Conservation (phyloP, 2,888 invertebrate genomes). For the Camptogramma bilineatum region DNA sequence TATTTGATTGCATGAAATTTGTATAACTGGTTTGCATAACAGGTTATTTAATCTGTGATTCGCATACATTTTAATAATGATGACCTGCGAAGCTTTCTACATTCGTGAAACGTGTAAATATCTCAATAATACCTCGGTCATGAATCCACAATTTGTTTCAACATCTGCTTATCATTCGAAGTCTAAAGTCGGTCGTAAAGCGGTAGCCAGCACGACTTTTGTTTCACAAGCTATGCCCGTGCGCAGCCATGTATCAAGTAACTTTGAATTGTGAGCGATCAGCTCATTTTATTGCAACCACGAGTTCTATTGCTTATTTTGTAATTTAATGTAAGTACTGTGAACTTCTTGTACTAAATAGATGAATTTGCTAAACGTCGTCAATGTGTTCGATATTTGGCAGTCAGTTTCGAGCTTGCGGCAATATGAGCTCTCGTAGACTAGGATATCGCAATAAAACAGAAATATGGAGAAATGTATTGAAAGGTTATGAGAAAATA, state of each 20-base stretch:
- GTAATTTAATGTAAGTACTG: constrained; percentile 24
- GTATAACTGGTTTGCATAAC: background rate
- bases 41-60: background rate
- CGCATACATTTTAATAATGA: background rate
- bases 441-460: constrained; percentile 5
- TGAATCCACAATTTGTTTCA: constrained; percentile 57
- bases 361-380: constrained; percentile 23
- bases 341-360: constrained; percentile 27
- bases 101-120: constrained; percentile 22
- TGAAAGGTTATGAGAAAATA: constrained; percentile 26
- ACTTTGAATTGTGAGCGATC: constrained; percentile 54
- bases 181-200: constrained; percentile 50
- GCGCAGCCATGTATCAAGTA: constrained; percentile 53
- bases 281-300: constrained; percentile 51
- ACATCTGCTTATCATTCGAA: constrained; percentile 59
- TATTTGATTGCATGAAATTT: background rate
- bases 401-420: constrained; percentile 31
- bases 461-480: constrained; percentile 14
- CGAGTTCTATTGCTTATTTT: constrained; percentile 33
- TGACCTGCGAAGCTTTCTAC: background rate
- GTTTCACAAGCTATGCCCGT: constrained; percentile 58
- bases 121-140: constrained; percentile 35
- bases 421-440: constrained; percentile 33
- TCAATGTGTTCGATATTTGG: constrained; percentile 7
- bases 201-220: constrained; percentile 53